phyloP scores from a whole-genome alignment of 1,140 invertebrate genomes.

The Cydia strobilella region DNA sequence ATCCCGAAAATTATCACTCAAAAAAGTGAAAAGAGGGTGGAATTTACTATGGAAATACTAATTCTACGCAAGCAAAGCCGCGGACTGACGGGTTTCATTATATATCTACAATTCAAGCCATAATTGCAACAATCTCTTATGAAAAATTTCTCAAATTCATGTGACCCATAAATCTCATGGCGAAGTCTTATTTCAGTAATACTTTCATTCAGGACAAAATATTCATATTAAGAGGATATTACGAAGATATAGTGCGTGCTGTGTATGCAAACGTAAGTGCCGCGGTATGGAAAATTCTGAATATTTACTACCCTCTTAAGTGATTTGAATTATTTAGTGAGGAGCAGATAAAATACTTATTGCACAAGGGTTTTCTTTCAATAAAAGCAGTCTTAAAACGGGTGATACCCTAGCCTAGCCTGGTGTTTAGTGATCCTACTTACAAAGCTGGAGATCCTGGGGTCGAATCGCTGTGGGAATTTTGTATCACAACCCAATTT shows the following conservation, averaged over 20 bases:
- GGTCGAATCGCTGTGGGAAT: no score
- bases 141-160: constrained; percentile 58
- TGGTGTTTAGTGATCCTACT: no score
- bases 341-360: constrained; percentile 5
- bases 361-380: neutral
- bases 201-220: constrained; percentile 79
- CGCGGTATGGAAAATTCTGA: constrained; percentile 59
- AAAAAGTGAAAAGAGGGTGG: no score
- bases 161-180: constrained; percentile 63
- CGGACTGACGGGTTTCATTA: no score
- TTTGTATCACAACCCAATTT: no score
- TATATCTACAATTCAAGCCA: neutral
- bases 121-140: constrained; percentile 58
- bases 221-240: constrained; percentile 68
- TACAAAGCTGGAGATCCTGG: no score
- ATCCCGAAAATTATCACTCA: no score
- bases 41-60: no score
- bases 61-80: no score
- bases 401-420: no score
- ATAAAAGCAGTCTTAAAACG: neutral
- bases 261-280: constrained; percentile 53
- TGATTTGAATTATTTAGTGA: constrained; percentile 28
- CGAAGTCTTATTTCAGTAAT: constrained; percentile 59
- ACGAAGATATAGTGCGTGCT: constrained; percentile 50
- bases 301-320: constrained; percentile 37